Conservation (phyloP, 2,888 invertebrate species). For the Onchidella celtica region DNA sequence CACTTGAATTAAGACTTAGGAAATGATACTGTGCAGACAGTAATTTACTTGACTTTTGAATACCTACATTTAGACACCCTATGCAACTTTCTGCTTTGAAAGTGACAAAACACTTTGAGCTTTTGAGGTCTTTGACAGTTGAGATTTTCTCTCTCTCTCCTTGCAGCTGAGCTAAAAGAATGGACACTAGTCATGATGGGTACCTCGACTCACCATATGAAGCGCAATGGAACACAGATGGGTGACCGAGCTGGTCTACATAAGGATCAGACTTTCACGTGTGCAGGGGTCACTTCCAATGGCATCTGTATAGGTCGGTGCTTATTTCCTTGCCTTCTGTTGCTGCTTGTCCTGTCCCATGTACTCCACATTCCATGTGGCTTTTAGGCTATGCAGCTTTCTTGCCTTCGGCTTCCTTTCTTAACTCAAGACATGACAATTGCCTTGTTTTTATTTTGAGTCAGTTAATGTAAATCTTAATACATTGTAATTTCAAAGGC, state of each 20-base stretch:
- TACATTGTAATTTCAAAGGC: no score
- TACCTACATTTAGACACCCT: no score
- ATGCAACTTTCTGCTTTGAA: no score
- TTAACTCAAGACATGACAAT: no score
- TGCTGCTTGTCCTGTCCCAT: neutral
- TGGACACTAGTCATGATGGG: slow-evolving; percentile 75
- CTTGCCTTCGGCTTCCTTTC: neutral
- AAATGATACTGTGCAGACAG: no score
- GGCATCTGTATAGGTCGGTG: slow-evolving; percentile 74
- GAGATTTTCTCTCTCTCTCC: neutral
- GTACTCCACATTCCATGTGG: slow-evolving; percentile 10
- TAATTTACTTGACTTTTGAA: no score
- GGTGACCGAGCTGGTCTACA: neutral
- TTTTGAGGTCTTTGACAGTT: no score
- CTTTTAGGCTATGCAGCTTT: neutral
- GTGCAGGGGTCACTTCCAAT: slow-evolving; percentile 68
- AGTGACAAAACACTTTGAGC: no score
- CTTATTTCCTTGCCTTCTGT: slow-evolving; percentile 34
- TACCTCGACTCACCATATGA: slow-evolving; percentile 59
- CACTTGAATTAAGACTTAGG: no score
- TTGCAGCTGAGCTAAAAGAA: slow-evolving; percentile 72
- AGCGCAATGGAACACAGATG: slow-evolving; percentile 6
- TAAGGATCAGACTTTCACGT: slow-evolving; percentile 62
- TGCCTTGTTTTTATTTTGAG: no score
- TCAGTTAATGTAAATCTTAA: no score